phyloP scores from a whole-genome alignment of 2,113 vertebrate species.

The Rhipidura dahli region DNA sequence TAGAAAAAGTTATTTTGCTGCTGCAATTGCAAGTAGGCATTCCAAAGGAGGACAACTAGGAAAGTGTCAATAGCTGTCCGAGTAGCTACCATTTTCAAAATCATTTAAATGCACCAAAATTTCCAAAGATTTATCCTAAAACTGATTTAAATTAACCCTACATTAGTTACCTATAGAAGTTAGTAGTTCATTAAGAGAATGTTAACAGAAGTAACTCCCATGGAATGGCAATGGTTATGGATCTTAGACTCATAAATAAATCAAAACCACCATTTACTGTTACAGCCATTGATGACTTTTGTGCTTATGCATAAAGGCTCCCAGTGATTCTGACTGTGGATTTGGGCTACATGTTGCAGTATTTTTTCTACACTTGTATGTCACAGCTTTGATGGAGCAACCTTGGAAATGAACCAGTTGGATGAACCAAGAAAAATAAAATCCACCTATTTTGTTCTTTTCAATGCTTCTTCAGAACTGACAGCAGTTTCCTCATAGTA shows the following conservation, averaged over 20 bases:
- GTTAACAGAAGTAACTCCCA: not conserved
- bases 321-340: not conserved
- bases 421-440: not conserved
- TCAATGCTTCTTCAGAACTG: not conserved
- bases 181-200: not conserved
- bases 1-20: not conserved
- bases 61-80: not conserved
- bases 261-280: not conserved
- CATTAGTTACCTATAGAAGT: not conserved
- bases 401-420: not conserved
- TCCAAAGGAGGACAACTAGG: not conserved
- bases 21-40: not conserved
- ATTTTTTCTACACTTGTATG: not conserved
- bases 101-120: not conserved
- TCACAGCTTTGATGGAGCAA: not conserved
- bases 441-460: not conserved
- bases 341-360: not conserved
- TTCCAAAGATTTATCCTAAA: not conserved
- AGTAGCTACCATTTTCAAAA: not conserved
- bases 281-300: not conserved
- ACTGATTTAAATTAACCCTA: not conserved
- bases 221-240: not conserved
- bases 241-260: not conserved
- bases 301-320: not conserved
- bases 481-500: not conserved